Percentiles rank a stretch among this genome's conserved stretches.
phyloP scores from a whole-genome alignment of 2,113 vertebrate genomes.

The Macquaria australasica region DNA sequence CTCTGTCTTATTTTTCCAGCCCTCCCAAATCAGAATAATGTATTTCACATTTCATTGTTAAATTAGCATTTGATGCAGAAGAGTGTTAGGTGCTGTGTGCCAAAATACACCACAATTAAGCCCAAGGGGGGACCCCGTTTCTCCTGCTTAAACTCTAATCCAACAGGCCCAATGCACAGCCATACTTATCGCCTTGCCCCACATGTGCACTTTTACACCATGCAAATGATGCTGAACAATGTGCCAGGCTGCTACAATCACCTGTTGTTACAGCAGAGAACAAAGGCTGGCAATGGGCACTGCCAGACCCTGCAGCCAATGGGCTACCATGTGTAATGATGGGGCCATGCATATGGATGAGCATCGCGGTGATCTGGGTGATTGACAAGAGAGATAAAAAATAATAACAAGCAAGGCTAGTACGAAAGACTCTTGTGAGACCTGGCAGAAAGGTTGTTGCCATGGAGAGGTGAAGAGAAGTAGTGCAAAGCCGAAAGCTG shows the following conservation, averaged over 20 bases:
- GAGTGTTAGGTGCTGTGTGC: conserved; percentile 65
- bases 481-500: conserved; percentile 47
- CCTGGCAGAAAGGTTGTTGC: conserved; percentile 75
- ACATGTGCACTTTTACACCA: conserved; percentile 80
- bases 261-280: conserved; percentile 81
- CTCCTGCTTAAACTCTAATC: conserved; percentile 76
- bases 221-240: conserved; percentile 79
- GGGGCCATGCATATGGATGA: conserved; percentile 84
- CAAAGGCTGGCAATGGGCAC: conserved; percentile 75
- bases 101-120: conserved; percentile 81
- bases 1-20: conserved; percentile 65
- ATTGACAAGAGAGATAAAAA: conserved; percentile 88
- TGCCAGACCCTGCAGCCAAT: conserved; percentile 74
- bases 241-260: conserved; percentile 76
- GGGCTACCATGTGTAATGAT: conserved; percentile 76
- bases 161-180: conserved; percentile 60
- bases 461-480: conserved; percentile 66
- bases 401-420: conserved; percentile 84
- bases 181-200: conserved; percentile 80
- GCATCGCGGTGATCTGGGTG: conserved; percentile 72
- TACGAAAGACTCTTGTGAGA: conserved; percentile 70
- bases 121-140: conserved; percentile 71
- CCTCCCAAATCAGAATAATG: conserved; percentile 71
- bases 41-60: conserved; percentile 74
- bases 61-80: conserved; percentile 82